phyloP scores from a whole-genome alignment of 1,140 invertebrate genomes.

The Penaeus vannamei region DNA sequence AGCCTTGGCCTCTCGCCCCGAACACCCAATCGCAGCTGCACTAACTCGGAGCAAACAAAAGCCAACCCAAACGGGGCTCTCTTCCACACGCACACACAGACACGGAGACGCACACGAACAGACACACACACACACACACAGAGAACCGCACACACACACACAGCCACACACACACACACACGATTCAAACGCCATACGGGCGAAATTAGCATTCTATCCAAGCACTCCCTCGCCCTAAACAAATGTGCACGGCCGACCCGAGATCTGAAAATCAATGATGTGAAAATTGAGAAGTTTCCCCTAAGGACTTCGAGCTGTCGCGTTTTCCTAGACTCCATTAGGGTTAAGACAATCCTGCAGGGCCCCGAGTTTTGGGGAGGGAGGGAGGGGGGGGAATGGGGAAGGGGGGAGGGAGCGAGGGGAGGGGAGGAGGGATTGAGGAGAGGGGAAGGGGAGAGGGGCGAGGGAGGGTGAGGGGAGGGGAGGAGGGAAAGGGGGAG shows the following conservation, averaged over 20 bases:
- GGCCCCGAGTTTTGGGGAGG: conserved; percentile 11
- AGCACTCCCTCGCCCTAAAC: conserved; percentile 26
- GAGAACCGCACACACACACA: too few species aligned
- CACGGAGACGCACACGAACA: too few species aligned
- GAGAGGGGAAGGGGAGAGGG: too few species aligned
- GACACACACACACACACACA: too few species aligned
- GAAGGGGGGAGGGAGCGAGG: background rate
- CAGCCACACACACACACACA: background rate
- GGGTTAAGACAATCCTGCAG: conserved; percentile 23
- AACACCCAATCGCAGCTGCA: too few species aligned
- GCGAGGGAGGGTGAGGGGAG: background rate
- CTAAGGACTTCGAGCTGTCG: conserved; percentile 46
- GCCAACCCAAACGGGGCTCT: too few species aligned
- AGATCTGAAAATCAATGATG: conserved; percentile 60
- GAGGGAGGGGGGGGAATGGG: background rate
- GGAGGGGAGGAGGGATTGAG: background rate
- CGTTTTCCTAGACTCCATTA: conserved; percentile 49
- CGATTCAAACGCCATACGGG: conserved; percentile 10
- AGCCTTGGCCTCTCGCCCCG: too few species aligned
- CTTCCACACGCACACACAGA: too few species aligned
- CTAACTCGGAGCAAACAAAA: too few species aligned
- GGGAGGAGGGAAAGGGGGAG: background rate
- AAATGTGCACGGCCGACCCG: conserved; percentile 31
- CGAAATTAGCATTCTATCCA: conserved; percentile 44
- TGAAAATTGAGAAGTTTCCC: conserved; percentile 62